Evolutionary conservation across 2,888 invertebrate species (phyloP).

Genomic region (Ypsolopha sequella): DNA sequence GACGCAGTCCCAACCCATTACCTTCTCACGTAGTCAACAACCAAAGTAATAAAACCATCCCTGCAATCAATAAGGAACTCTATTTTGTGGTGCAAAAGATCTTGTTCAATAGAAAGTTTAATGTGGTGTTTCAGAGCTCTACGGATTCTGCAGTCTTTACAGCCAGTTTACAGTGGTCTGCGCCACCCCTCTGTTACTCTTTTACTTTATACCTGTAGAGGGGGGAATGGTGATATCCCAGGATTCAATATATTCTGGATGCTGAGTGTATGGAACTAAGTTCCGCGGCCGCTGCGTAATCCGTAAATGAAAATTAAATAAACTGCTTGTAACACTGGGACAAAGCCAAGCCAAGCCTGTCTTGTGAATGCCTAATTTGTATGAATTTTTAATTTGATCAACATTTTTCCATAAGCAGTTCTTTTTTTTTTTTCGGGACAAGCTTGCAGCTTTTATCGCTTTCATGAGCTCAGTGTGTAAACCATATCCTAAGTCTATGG

Average conservation of each 20-base stretch:
- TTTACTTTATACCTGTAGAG: neutral
- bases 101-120: too few species aligned
- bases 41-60: too few species aligned
- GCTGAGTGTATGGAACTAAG: constrained; percentile 18
- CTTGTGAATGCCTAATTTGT: neutral
- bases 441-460: constrained; percentile 7
- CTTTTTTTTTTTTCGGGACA: neutral
- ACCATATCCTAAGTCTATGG: too few species aligned
- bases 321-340: constrained; percentile 5
- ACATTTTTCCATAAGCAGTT: neutral
- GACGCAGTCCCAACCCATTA: neutral
- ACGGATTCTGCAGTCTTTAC: neutral
- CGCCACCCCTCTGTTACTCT: neutral
- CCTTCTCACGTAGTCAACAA: neutral
- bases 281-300: constrained; percentile 17
- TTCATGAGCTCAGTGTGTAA: too few species aligned
- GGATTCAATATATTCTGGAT: constrained; percentile 5
- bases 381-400: neutral
- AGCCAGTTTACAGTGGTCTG: neutral
- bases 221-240: neutral
- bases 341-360: neutral
- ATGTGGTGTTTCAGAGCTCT: neutral
- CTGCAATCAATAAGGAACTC: too few species aligned
- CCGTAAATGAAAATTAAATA: constrained; percentile 28
- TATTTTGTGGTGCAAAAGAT: too few species aligned